Conservation (phyloP, 2,113 vertebrate species). For the Urocitellus parryii region DNA sequence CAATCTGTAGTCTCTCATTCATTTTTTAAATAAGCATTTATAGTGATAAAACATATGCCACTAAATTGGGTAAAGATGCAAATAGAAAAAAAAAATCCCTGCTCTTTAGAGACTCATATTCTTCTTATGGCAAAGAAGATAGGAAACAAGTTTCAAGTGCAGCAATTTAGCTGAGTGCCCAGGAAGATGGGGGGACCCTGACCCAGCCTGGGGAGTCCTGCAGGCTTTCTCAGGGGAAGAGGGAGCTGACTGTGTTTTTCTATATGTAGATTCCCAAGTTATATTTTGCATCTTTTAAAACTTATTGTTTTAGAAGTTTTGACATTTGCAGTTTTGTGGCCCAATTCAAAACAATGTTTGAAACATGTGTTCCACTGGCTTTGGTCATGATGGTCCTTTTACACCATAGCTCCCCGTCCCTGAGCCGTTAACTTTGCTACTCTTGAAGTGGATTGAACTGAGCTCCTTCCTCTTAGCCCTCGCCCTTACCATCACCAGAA, state of each 20-base stretch:
- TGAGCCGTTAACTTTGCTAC: not conserved
- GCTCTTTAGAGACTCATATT: not conserved
- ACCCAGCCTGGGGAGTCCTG: not conserved
- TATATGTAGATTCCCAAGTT: not conserved
- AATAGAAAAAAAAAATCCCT: not conserved
- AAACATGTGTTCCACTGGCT: not conserved
- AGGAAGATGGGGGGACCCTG: accelerated
- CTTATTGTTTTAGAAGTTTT: not conserved
- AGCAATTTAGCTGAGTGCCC: accelerated
- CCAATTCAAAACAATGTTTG: not conserved
- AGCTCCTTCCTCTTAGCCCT: not conserved
- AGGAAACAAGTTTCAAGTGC: not conserved
- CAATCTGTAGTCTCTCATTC: too few species aligned
- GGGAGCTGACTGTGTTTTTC: not conserved
- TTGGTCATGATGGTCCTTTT: not conserved
- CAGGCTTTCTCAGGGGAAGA: not conserved
- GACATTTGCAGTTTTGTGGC: not conserved
- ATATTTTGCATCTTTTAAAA: not conserved
- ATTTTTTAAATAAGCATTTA: not conserved
- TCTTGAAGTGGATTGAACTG: not conserved
- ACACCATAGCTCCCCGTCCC: not conserved
- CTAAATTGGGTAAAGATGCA: not conserved
- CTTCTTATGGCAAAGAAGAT: not conserved
- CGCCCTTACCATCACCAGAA: not conserved
- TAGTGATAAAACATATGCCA: not conserved